phyloP scores from a whole-genome alignment of 2,113 vertebrate genomes.

The Esox niger region DNA sequence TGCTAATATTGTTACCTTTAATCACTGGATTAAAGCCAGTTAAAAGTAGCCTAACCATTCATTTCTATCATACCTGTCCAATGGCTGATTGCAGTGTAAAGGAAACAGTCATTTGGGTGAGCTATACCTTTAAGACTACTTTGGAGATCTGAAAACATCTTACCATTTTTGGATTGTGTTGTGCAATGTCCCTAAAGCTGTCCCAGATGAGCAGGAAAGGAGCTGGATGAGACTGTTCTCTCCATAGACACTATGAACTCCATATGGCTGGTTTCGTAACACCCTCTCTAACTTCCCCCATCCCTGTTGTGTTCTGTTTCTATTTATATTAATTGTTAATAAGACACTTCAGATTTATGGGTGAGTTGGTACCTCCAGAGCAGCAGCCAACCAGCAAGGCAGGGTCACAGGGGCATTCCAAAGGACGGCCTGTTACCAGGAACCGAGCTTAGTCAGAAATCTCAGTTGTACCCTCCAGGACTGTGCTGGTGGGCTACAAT shows the following conservation, averaged over 20 bases:
- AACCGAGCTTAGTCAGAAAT: constrained; percentile 1
- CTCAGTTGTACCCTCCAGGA: background rate
- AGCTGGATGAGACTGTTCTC: background rate
- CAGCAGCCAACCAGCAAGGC: background rate
- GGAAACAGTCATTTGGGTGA: too few relatives aligned
- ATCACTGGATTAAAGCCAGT: too few relatives aligned
- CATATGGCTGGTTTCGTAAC: background rate
- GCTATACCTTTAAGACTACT: too few relatives aligned
- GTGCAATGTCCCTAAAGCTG: too few relatives aligned
- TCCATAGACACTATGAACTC: background rate
- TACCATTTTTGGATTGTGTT: too few relatives aligned
- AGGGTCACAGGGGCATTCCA: background rate
- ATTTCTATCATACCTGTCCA: too few relatives aligned
- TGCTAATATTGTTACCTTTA: too few relatives aligned
- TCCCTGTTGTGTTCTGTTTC: background rate
- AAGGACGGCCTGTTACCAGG: background rate
- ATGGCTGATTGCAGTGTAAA: too few relatives aligned
- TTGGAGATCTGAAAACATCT: too few relatives aligned
- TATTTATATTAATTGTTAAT: too few relatives aligned
- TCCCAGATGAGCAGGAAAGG: background rate
- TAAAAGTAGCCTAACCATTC: too few relatives aligned
- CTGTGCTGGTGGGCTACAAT: background rate
- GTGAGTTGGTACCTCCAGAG: background rate
- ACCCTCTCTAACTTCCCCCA: background rate
- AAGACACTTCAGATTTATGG: too few relatives aligned